Conservation (phyloP, 2,797 vertebrate genomes). For the Carduelis carduelis region DNA sequence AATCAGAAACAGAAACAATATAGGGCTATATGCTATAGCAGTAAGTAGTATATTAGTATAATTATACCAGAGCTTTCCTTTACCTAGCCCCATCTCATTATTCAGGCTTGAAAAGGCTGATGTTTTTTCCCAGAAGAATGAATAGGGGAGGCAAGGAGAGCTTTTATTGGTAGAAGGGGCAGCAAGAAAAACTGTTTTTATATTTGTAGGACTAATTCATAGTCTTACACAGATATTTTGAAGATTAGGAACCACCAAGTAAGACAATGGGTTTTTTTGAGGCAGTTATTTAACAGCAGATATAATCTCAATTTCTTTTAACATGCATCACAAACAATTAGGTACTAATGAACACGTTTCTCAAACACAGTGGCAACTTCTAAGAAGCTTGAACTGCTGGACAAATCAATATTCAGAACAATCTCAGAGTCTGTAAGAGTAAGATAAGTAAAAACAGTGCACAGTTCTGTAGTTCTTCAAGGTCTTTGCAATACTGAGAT, state of each 20-base stretch:
- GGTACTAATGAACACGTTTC: neutral
- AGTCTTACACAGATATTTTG: neutral
- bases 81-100: neutral
- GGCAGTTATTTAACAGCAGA: neutral
- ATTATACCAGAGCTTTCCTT: neutral
- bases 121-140: neutral
- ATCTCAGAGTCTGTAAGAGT: conserved; percentile 45
- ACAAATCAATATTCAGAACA: conserved; percentile 58
- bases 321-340: neutral
- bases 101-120: neutral
- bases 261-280: neutral
- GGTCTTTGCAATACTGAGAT: neutral
- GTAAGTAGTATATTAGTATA: neutral
- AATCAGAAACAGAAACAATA: neutral
- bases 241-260: neutral
- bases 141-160: neutral
- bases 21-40: neutral
- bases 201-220: neutral
- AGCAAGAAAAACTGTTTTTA: neutral
- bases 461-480: neutral
- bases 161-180: neutral
- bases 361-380: conserved; percentile 23
- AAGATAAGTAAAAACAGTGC: neutral
- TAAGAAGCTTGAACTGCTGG: neutral
- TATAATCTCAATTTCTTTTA: neutral